A percentile compares a stretch with the other conserved stretches of the same genome.
Evolutionary conservation across 2,888 invertebrate genomes (phyloP).

Genomic region (Amaurobius ferox): DNA sequence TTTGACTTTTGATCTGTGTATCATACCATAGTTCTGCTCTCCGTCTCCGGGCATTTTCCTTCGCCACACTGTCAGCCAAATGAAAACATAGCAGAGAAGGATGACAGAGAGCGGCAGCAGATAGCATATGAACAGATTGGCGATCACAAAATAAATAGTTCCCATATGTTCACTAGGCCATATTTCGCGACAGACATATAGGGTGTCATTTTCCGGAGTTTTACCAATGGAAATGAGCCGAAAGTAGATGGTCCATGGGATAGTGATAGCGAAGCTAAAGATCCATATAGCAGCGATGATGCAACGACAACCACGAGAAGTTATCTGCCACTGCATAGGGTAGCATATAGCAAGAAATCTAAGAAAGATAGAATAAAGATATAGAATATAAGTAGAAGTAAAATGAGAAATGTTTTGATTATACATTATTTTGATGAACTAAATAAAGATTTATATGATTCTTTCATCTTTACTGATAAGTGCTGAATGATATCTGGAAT

Average conservation of each 20-base stretch:
- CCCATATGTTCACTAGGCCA: slow-evolving; percentile 73
- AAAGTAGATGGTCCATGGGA: slow-evolving; percentile 80
- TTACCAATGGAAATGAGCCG: slow-evolving; percentile 78
- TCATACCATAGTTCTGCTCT: slow-evolving; percentile 57
- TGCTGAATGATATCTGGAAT: too few species aligned
- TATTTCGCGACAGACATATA: slow-evolving; percentile 73
- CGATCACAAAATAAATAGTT: slow-evolving; percentile 73
- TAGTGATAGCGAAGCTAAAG: slow-evolving; percentile 78
- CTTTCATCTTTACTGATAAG: too few species aligned
- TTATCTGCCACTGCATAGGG: slow-evolving; percentile 79
- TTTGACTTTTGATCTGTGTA: slow-evolving; percentile 73
- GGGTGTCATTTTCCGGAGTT: slow-evolving; percentile 31
- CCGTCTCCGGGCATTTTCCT: slow-evolving; percentile 79
- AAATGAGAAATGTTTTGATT: too few species aligned
- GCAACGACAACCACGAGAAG: slow-evolving; percentile 78
- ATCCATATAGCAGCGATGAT: slow-evolving; percentile 79
- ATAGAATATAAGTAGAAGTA: too few species aligned
- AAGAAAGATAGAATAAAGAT: neutral
- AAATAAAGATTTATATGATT: too few species aligned
- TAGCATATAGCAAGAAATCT: slow-evolving; percentile 79
- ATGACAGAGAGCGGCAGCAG: slow-evolving; percentile 74
- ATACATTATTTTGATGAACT: too few species aligned
- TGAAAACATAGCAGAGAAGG: slow-evolving; percentile 74
- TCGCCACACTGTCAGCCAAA: slow-evolving; percentile 76
- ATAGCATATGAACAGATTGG: slow-evolving; percentile 74